Base-by-base conservation (phyloP, 2,888 invertebrate genomes). In the Crocallis elinguaria region DNA sequence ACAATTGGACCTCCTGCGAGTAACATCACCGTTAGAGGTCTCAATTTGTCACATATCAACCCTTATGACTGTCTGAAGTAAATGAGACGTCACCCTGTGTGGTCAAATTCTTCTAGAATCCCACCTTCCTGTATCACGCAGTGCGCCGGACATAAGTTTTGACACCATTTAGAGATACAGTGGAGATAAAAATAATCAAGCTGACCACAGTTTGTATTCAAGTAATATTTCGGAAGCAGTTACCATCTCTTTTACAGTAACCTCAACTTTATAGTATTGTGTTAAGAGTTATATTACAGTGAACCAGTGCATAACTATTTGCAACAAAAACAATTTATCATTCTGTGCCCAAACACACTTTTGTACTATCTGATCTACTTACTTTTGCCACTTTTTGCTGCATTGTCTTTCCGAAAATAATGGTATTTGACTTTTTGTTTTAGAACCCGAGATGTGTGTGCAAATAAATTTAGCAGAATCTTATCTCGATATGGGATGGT, bases 111-210 rank as follows among this genome's bases (percentile, higher is more conserved):
- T 82, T 82, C 82, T 79, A 73, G 79, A 64, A 78, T 69, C 73
- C 57, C 64, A 86, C 82, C 89, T 90, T 90, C 88, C 89, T 90
- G 88, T 87, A 69, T 79, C 91, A 88, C 81, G 86, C 86, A 75
- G 90, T 61, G 89, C 67, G 65, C 76, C 81, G 84, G 87, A 91
- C 90, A 91, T 79, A 77, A 68, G 82, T 87, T 89, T 89, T 91
- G 88, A 89, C 89, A 84, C 89, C 80, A 83, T 88, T 50, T 84
- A 79, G 54, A 83, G 89, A 89, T 89, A 84, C 67, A 61, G 63
- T 41, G 51, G 39, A 81, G 87, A 88, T 88, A 89, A 88, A 78
- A 78, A 84, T 86, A 88, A 88, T 89, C 88, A 87, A 69, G 63
- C 82, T 86, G 88, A 88, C 89, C 88, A 84, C 83, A 81, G 75